Percentiles rank a stretch among this genome's conserved stretches.
phyloP scores from a whole-genome alignment of 2,888 invertebrate species.

The Lithophane leautieri region DNA sequence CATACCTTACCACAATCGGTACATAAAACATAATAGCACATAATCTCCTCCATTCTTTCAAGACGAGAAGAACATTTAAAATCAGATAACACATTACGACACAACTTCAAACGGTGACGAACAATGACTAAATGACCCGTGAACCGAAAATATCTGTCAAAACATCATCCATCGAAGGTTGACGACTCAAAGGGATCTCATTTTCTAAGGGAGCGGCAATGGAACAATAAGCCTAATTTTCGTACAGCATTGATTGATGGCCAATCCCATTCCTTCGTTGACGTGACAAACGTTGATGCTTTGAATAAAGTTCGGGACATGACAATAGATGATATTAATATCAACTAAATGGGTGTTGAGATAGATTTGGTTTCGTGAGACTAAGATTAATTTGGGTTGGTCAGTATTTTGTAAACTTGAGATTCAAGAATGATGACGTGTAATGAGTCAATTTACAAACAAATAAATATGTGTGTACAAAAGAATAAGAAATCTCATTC shows the following conservation, averaged over 20 bases:
- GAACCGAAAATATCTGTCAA: conserved; percentile 78
- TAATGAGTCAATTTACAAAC: conserved; percentile 49
- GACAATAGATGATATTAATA: conserved; percentile 77
- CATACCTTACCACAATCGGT: conserved; percentile 43
- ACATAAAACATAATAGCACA: conserved; percentile 56
- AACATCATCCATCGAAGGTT: conserved; percentile 71
- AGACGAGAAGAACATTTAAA: conserved; percentile 51
- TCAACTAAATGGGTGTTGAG: conserved; percentile 63
- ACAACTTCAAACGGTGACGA: conserved; percentile 63
- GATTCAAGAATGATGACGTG: conserved; percentile 51
- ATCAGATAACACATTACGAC: conserved; percentile 64
- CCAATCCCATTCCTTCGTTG: conserved; percentile 78
- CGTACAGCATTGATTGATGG: conserved; percentile 86
- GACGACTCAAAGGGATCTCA: conserved; percentile 76
- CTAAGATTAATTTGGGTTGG: conserved; percentile 62
- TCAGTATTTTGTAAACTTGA: conserved; percentile 63
- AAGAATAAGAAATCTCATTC: background rate
- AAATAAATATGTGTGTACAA: conserved; percentile 17
- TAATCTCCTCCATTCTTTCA: conserved; percentile 58
- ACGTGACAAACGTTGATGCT: conserved; percentile 79
- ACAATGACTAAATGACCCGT: conserved; percentile 70
- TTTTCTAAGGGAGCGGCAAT: conserved; percentile 81
- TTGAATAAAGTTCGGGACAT: conserved; percentile 71
- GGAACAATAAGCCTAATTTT: conserved; percentile 88
- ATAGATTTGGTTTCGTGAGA: conserved; percentile 60